Base-by-base conservation (phyloP, 2,113 vertebrate genomes). In the Dolichallabes microphthalmus region DNA sequence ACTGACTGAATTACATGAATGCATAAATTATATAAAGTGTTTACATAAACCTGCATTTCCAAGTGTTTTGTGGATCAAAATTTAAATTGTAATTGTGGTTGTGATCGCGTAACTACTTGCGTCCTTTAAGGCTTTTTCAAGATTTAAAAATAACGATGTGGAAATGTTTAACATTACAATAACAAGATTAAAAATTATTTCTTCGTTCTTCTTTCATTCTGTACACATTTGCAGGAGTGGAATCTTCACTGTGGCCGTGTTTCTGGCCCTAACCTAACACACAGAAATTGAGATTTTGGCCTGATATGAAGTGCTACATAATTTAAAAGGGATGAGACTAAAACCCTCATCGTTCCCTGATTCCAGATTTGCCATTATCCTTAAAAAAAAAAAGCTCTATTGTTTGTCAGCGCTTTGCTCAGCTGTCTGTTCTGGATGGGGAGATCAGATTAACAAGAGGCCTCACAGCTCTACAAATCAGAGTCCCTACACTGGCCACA, bases 381-480 rank as follows among this genome's bases (percentile, higher is more conserved):
- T 32, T 30, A 0, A 19, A 57, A 76, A n/a, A 71, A 20, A 66
- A 27, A n/a, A 12, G 27, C 32, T 14, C 53, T 60, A 79, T 60
- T 60, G 76, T 79, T 60, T 79, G 76, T 79, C 14, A 2, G 30
- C 2, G 55, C 76, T 79, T 93, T 92, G 92, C 92, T 89, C 89
- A 75, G 91, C 93, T 93, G 93, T 94, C 92, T 90, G 89, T 90
- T 92, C 86, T 87, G 88, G 89, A 92, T 93, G 87, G 68, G 88
- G 89, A 90, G 91, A 92, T 94, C 92, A 93, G 93, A 93, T 94
- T 93, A 94, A 93, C 93, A 92, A 92, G 92, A 82, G 92, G 88
- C 89, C 68, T 82, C n/a, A 27, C 89, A 87, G 89, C 89, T 89
- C 87, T 90, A 90, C 93, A 89, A 92, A 90, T 88, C 83, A 66